Conservation (phyloP, 2,888 invertebrate species). For the Chirona hameri region DNA sequence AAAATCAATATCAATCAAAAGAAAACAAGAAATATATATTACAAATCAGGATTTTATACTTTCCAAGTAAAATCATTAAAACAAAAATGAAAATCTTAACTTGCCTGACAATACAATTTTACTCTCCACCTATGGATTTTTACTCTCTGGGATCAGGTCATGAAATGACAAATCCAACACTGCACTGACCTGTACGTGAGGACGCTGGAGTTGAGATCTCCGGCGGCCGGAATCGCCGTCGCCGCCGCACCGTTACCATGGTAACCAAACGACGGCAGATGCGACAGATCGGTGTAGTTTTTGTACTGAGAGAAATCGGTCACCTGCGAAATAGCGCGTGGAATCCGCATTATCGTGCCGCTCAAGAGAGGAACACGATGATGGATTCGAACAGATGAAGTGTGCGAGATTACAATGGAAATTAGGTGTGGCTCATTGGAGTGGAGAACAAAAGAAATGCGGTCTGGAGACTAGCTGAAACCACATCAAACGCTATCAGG, state of each 20-base stretch:
- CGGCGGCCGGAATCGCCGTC: conserved; percentile 35
- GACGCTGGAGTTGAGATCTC: conserved; percentile 38
- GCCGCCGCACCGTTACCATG: conserved; percentile 33
- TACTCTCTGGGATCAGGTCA: too few species aligned
- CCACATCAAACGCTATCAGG: neutral
- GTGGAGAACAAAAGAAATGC: neutral
- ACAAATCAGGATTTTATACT: too few species aligned
- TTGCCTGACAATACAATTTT: too few species aligned
- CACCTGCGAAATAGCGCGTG: conserved; percentile 1
- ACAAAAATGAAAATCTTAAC: too few species aligned
- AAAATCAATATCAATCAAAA: too few species aligned
- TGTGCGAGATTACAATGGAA: too few species aligned
- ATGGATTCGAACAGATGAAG: too few species aligned
- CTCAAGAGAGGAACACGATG: too few species aligned
- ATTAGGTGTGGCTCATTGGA: neutral
- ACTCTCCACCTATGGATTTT: too few species aligned
- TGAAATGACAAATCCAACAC: neutral
- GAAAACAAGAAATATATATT: too few species aligned
- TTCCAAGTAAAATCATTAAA: too few species aligned
- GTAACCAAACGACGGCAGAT: conserved; percentile 38
- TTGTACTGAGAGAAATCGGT: conserved; percentile 42
- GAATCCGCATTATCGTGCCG: too few species aligned
- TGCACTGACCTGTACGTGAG: conserved; percentile 42
- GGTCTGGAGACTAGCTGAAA: neutral
- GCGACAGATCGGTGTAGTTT: conserved; percentile 43